These are phyloP conservation scores for Apocrypta bakeri DNA, from an alignment of 1,140 invertebrate species.

Conservation along the genomic window DNA sequence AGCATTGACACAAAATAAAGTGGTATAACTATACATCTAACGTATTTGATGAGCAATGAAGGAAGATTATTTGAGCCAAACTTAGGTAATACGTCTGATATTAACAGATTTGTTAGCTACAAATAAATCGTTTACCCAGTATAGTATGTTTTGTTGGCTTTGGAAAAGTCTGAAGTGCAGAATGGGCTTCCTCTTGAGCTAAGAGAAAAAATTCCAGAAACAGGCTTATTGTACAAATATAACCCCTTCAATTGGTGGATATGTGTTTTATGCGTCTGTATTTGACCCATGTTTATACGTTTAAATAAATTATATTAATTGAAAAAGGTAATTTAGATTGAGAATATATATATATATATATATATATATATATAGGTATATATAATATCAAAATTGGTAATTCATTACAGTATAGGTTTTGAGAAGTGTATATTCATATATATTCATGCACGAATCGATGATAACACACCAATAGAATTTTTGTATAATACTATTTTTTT, in stretches of 20 bases:
- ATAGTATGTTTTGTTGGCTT: slow-evolving; percentile 52
- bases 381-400: slow-evolving; percentile 3
- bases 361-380: no score
- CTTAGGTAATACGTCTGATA: slow-evolving; percentile 47
- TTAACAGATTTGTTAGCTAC: slow-evolving; percentile 49
- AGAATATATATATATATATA: no score
- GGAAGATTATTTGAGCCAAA: slow-evolving; percentile 47
- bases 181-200: slow-evolving; percentile 53
- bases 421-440: slow-evolving; percentile 20
- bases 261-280: background rate
- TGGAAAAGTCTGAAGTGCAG: slow-evolving; percentile 52
- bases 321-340: slow-evolving; percentile 10
- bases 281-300: background rate
- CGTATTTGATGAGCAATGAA: slow-evolving; percentile 41
- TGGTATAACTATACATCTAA: slow-evolving; percentile 39
- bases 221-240: slow-evolving; percentile 51
- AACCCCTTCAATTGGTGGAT: slow-evolving; percentile 44
- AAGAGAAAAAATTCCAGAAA: slow-evolving; percentile 52
- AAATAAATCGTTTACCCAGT: slow-evolving; percentile 52
- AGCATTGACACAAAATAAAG: slow-evolving; percentile 31
- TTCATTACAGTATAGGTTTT: slow-evolving; percentile 16
- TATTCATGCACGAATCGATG: slow-evolving; percentile 24
- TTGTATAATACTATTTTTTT: background rate
- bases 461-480: slow-evolving; percentile 27
- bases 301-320: slow-evolving; percentile 21